phyloP scores from a whole-genome alignment of 1,140 invertebrate species.

The Aphaenogaster floridana region DNA sequence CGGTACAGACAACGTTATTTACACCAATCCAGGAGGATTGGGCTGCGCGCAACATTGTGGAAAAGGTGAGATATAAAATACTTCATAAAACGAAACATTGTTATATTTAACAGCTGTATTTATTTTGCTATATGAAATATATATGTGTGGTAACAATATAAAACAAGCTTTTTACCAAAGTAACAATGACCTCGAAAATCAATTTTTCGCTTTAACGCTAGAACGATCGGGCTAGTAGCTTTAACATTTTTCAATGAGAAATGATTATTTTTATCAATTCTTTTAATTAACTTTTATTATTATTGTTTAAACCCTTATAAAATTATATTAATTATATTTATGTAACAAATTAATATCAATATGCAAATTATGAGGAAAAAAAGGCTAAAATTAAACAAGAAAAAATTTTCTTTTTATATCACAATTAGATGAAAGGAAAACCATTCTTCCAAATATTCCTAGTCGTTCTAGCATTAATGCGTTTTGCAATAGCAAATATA shows the following conservation, averaged over 20 bases:
- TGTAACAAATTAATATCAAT: not conserved
- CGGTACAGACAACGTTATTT: constrained; percentile 89
- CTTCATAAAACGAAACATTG: not conserved
- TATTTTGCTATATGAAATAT: not conserved
- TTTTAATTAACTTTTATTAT: not conserved
- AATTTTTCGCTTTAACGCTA: constrained; percentile 11
- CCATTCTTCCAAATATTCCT: not conserved
- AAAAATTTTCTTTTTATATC: not conserved
- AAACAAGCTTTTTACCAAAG: not conserved
- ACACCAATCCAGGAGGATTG: constrained; percentile 89
- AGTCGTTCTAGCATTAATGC: not conserved
- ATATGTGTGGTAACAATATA: not conserved
- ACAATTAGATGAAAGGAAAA: not conserved
- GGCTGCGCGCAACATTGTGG: constrained; percentile 89
- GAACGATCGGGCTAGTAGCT: not conserved
- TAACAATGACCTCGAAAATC: not conserved
- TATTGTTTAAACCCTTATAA: not conserved
- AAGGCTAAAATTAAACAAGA: not conserved
- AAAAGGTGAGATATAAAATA: constrained; percentile 82
- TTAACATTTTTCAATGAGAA: not conserved
- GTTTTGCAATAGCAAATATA: constrained; percentile 20
- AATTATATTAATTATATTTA: not conserved
- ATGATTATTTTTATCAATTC: not conserved
- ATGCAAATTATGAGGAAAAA: not conserved
- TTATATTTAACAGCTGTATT: not conserved